Evolutionary conservation across 2,888 invertebrate species (phyloP), one percentile per base, ranked within the genome.

Genomic region (Ormia ochracea): DNA sequence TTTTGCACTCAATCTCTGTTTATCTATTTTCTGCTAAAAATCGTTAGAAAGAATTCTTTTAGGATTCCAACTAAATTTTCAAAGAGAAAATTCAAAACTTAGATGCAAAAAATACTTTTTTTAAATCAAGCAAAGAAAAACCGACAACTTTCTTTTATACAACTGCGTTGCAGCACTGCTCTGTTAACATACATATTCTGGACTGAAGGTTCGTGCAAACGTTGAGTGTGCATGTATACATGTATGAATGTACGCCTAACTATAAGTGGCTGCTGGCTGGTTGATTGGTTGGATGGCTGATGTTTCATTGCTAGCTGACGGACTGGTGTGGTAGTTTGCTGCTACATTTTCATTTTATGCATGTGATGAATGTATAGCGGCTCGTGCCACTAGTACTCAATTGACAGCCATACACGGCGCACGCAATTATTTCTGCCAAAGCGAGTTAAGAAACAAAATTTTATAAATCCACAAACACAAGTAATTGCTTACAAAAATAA

Each of bases 361-460:
- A 80, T 80, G 80, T 76, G 80, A 80, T 80, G 73, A 80, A 80
- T 80, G 78, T 78, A 81, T 78, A 84, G 82, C 84, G 87, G 88
- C 87, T 88, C 87, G 88, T 87, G 87, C 88, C 83, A 81, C 75
- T 87, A 87, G 87, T 87, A 87, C 85, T 87, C 86, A 87, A 87
- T 85, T 86, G 88, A 87, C 87, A 88, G 88, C 87, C 87, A 87
- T 85, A 82, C 76, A 82, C 86, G 86, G 84, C 85, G 83, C 84
- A 87, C 86, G 82, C 82, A 73, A 78, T 76, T 81, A 79, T 61
- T 69, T 43, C 65, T 76, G 78, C 81, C 76, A 79, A 73, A 76
- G 76, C 76, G 81, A 78, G 65, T 58, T 50, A 43, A 66, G 50
- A 68, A 31, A 72, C 43, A 54, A 33, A 59, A 66, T 4, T 52